Conservation (phyloP, 2,797 vertebrate species). For the Pseudomugil gertrudae region DNA sequence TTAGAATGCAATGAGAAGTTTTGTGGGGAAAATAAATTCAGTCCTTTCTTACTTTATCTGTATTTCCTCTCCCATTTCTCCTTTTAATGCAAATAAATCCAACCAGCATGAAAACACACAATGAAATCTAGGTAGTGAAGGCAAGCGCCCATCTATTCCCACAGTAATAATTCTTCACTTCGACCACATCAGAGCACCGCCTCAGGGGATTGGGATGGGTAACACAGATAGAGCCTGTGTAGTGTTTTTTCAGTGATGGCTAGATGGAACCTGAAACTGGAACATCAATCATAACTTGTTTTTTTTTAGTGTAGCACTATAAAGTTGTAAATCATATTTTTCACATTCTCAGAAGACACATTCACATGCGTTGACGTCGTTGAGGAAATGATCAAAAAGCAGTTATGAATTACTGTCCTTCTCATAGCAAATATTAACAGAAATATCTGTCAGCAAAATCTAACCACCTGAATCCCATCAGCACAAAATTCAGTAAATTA, state of each 20-base stretch:
- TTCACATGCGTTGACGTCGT: conserved; percentile 1
- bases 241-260: conserved; percentile 39
- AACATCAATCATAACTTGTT: conserved; percentile 50
- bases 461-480: conserved; percentile 1
- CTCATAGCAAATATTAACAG: not conserved
- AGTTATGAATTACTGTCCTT: not conserved
- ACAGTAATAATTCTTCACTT: conserved; percentile 61
- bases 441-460: not conserved
- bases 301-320: conserved; percentile 11
- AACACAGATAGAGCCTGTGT: conserved; percentile 58
- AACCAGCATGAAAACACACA: conserved; percentile 19
- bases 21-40: conserved; percentile 14
- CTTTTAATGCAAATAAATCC: conserved; percentile 40
- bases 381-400: not conserved
- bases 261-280: conserved; percentile 40
- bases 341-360: conserved; percentile 22
- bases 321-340: conserved; percentile 45
- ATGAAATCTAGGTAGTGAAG: conserved; percentile 42
- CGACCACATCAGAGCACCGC: conserved; percentile 63
- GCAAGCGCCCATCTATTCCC: conserved; percentile 48
- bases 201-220: conserved; percentile 54
- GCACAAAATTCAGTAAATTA: not conserved
- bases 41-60: not conserved
- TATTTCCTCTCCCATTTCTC: not conserved
- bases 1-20: not conserved